Evolutionary conservation across 2,888 invertebrate species (phyloP).

Genomic region (Cheiracanthium punctorium): DNA sequence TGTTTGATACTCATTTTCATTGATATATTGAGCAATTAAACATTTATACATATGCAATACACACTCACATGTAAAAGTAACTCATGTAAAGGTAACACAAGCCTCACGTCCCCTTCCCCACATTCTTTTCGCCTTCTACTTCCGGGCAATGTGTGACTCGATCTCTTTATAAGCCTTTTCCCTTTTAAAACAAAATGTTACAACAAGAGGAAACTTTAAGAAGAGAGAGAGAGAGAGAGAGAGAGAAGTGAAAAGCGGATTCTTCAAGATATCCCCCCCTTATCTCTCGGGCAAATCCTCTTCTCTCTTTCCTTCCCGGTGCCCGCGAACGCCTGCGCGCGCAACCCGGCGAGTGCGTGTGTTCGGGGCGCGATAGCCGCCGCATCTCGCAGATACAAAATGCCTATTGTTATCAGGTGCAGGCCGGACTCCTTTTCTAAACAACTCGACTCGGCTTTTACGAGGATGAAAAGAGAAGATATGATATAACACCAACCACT

Average conservation of each 20-base stretch:
- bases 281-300: slow-evolving; percentile 59
- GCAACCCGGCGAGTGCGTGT: slow-evolving; percentile 50
- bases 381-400: slow-evolving; percentile 61
- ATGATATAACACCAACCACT: slow-evolving; percentile 52
- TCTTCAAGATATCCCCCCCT: slow-evolving; percentile 41
- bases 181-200: background rate
- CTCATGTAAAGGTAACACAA: too few species aligned
- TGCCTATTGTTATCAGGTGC: slow-evolving; percentile 68
- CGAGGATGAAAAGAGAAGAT: slow-evolving; percentile 61
- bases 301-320: too few species aligned
- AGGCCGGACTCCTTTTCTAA: slow-evolving; percentile 68
- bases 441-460: slow-evolving; percentile 42
- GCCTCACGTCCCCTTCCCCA: too few species aligned
- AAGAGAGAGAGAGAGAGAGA: slow-evolving; percentile 3
- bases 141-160: background rate
- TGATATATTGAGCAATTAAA: too few species aligned
- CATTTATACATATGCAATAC: too few species aligned
- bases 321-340: slow-evolving; percentile 63
- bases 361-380: slow-evolving; percentile 49
- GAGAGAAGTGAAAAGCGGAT: slow-evolving; percentile 21
- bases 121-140: too few species aligned
- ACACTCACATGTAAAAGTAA: too few species aligned
- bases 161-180: background rate
- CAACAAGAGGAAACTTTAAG: background rate
- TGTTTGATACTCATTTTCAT: too few species aligned